Evolutionary conservation across 1,140 invertebrate genomes (phyloP).

Genomic region (Nomia melanderi): DNA sequence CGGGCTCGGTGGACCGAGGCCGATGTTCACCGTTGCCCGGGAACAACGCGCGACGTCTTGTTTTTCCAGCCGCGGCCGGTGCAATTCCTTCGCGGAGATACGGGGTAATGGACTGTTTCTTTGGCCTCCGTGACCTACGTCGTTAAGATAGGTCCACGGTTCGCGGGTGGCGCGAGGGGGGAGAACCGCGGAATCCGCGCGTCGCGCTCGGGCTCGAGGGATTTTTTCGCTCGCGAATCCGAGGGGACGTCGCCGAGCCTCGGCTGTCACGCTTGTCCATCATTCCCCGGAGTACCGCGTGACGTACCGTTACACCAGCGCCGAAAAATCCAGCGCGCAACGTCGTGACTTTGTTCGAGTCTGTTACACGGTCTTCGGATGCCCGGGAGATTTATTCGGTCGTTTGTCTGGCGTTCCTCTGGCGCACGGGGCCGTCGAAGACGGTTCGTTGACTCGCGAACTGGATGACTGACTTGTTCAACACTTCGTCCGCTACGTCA

Average conservation of each 20-base stretch:
- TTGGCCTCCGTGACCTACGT: conserved; percentile 63
- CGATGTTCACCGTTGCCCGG: conserved; percentile 15
- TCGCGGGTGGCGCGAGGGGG: too few species aligned
- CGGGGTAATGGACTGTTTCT: conserved; percentile 62
- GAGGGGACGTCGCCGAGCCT: background rate
- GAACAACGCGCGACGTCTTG: conserved; percentile 44
- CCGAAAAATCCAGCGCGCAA: background rate
- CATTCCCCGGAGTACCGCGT: conserved; percentile 3
- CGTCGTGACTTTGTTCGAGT: background rate
- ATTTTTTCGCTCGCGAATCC: background rate
- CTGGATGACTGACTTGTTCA: too few species aligned
- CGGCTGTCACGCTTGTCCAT: background rate
- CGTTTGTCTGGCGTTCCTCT: too few species aligned
- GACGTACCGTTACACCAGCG: background rate
- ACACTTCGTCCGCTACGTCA: too few species aligned
- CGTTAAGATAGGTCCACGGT: conserved; percentile 63
- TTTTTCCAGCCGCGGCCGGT: conserved; percentile 46
- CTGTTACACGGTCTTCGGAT: background rate
- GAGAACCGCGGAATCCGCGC: conserved; percentile 31
- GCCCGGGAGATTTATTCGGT: too few species aligned
- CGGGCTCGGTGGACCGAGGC: conserved; percentile 3
- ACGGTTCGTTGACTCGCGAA: too few species aligned
- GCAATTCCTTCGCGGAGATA: conserved; percentile 63
- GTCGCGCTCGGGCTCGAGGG: conserved; percentile 15
- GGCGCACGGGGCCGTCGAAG: too few species aligned